Percentiles rank a stretch among this genome's conserved stretches.
These are phyloP conservation scores for Agriopis aurantiaria DNA, from an alignment of 2,888 invertebrate genomes.

Conservation along the genomic window DNA sequence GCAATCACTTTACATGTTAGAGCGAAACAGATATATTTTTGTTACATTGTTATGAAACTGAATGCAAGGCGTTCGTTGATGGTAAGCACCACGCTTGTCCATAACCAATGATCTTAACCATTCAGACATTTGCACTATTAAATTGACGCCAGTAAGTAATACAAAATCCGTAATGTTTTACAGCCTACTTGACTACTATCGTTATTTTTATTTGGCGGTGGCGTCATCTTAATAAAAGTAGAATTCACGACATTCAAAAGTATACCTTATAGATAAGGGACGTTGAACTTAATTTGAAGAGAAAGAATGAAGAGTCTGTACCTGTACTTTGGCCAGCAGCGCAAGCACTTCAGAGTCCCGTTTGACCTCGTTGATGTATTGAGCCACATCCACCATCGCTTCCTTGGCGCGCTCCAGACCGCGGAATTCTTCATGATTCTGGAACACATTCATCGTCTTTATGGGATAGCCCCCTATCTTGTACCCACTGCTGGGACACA, in stretches of 20 bases:
- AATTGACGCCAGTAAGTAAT: neutral
- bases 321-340: slow-evolving; percentile 96
- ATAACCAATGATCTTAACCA: no score
- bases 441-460: slow-evolving; percentile 8
- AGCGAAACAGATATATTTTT: no score
- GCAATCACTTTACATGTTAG: no score
- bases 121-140: no score
- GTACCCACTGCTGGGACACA: no score
- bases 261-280: neutral
- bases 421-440: slow-evolving; percentile 94
- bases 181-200: neutral
- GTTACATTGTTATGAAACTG: no score
- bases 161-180: neutral
- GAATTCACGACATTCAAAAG: neutral
- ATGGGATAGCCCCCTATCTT: neutral
- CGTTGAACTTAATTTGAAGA: neutral
- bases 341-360: slow-evolving; percentile 97
- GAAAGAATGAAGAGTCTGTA: slow-evolving; percentile 56
- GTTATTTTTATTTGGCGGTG: neutral
- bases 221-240: neutral
- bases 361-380: slow-evolving; percentile 99
- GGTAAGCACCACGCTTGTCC: no score
- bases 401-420: slow-evolving; percentile 95
- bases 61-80: no score
- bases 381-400: slow-evolving; percentile 98